Conservation (phyloP, 92 coral and sea anemone genomes). For the Pocillopora meandrina region DNA sequence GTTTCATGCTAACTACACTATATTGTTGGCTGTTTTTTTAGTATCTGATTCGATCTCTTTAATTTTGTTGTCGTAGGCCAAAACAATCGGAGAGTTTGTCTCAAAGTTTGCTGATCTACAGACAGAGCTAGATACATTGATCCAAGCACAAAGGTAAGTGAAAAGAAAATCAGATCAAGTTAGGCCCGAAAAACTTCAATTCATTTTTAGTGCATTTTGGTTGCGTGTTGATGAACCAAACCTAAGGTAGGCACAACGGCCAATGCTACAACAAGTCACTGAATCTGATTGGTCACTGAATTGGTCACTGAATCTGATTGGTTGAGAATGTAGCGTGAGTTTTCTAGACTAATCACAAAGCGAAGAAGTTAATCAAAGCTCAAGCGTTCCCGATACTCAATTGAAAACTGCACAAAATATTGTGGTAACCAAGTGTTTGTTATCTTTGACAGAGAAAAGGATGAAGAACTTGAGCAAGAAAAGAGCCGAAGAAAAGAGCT, state of each 20-base stretch:
- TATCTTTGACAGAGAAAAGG: constrained; percentile 65
- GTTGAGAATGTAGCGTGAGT: too few relatives aligned
- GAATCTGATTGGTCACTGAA: too few relatives aligned
- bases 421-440: background rate
- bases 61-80: constrained; percentile 58
- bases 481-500: constrained; percentile 70
- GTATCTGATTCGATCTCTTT: background rate
- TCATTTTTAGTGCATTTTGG: too few relatives aligned
- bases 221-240: too few relatives aligned
- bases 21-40: background rate
- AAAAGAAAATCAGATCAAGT: background rate
- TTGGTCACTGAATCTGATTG: too few relatives aligned
- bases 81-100: constrained; percentile 89
- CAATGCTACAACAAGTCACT: too few relatives aligned
- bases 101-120: constrained; percentile 87
- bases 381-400: too few relatives aligned
- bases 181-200: too few relatives aligned
- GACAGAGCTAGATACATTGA: constrained; percentile 72
- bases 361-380: too few relatives aligned
- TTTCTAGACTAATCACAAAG: too few relatives aligned
- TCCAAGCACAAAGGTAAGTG: constrained; percentile 76
- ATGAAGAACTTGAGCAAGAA: constrained; percentile 78
- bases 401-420: too few relatives aligned
- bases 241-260: too few relatives aligned
- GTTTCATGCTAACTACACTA: background rate